phyloP scores from a whole-genome alignment of 2,888 invertebrate species.

The Thera obeliscata region DNA sequence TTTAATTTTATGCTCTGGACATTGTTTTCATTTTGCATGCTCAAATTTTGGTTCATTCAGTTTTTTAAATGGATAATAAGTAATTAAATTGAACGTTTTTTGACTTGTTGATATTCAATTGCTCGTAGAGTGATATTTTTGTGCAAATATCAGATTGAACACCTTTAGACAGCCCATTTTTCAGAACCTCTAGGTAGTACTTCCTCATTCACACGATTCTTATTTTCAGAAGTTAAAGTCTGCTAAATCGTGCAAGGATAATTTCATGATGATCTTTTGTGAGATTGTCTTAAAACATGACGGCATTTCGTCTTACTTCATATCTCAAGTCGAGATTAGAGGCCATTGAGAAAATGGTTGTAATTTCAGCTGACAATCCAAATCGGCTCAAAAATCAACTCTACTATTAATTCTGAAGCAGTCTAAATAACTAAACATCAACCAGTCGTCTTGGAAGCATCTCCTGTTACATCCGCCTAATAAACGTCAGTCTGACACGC shows the following conservation, averaged over 20 bases:
- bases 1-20: slow-evolving; percentile 43
- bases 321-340: too few species aligned
- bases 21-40: slow-evolving; percentile 33
- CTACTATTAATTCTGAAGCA: slow-evolving; percentile 24
- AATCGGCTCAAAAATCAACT: slow-evolving; percentile 28
- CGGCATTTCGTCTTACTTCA: too few species aligned
- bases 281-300: too few species aligned
- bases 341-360: not conserved
- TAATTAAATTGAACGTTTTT: not conserved
- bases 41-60: slow-evolving; percentile 25
- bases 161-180: too few species aligned
- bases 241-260: too few species aligned
- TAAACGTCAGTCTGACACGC: slow-evolving; percentile 49
- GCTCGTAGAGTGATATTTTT: too few species aligned
- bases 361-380: slow-evolving; percentile 4
- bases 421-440: slow-evolving; percentile 24
- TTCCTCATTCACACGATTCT: too few species aligned
- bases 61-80: slow-evolving; percentile 8
- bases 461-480: slow-evolving; percentile 59
- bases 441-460: slow-evolving; percentile 39
- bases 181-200: too few species aligned
- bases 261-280: too few species aligned
- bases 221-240: too few species aligned
- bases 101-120: not conserved
- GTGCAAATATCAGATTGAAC: not conserved